A percentile compares a stretch with the other conserved stretches of the same genome.
phyloP scores from a whole-genome alignment of 2,888 invertebrate genomes.

The Aricia artaxerxes region DNA sequence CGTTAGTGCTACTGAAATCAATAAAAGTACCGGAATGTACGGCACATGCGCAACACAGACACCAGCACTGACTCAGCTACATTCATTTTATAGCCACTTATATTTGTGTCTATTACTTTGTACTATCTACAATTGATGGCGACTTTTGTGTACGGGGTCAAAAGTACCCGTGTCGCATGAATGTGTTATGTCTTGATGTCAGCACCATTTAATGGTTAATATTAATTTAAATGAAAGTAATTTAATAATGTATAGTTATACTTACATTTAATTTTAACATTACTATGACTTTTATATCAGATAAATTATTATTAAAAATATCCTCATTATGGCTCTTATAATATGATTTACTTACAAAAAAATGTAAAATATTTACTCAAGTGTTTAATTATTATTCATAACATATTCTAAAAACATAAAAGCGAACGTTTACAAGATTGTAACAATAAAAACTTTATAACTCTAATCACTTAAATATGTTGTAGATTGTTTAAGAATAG shows the following conservation, averaged over 20 bases:
- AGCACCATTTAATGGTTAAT: not conserved
- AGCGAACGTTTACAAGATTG: conserved; percentile 10
- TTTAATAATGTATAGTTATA: not conserved
- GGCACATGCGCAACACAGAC: conserved; percentile 75
- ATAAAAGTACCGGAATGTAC: conserved; percentile 83
- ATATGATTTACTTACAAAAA: not conserved
- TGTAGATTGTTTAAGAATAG: not conserved
- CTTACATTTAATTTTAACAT: not conserved
- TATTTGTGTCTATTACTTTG: conserved; percentile 78
- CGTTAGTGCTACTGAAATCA: conserved; percentile 86
- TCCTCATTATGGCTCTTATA: too few species aligned
- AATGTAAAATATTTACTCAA: not conserved
- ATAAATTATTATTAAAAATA: too few species aligned
- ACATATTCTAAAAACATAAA: conserved; percentile 5
- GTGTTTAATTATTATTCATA: not conserved
- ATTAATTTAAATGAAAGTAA: not conserved
- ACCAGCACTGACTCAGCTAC: conserved; percentile 75
- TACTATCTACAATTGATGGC: conserved; percentile 72
- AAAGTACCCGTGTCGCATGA: conserved; percentile 53
- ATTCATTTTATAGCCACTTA: conserved; percentile 79
- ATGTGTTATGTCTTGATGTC: conserved; percentile 52
- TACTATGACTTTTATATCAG: too few species aligned
- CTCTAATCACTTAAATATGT: conserved; percentile 12
- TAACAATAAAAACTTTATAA: not conserved
- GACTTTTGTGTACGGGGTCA: conserved; percentile 63